These are phyloP conservation scores for Melopsittacus undulatus DNA, from an alignment of 2,797 vertebrate species.

Conservation along the genomic window DNA sequence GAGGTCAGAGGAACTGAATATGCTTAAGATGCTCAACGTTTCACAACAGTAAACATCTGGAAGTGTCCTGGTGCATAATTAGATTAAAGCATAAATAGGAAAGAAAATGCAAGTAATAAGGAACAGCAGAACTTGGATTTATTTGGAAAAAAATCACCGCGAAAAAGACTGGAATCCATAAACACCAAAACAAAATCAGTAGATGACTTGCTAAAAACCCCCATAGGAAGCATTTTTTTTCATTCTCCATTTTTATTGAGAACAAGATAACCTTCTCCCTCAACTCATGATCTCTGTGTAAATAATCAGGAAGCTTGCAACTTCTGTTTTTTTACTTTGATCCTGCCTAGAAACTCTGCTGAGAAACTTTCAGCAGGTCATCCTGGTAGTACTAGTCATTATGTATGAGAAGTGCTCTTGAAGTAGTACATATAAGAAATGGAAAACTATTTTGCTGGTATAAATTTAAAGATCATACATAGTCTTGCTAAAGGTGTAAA, in stretches of 20 bases:
- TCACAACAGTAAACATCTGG: not conserved
- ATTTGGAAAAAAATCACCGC: not conserved
- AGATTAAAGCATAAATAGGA: not conserved
- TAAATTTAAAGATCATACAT: not conserved
- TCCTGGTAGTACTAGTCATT: not conserved
- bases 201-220: not conserved
- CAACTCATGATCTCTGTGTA: not conserved
- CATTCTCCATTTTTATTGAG: not conserved
- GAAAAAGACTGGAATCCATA: not conserved
- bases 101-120: slow-evolving; percentile 9
- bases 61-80: not conserved
- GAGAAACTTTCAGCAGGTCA: not conserved
- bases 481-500: not conserved
- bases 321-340: slow-evolving; percentile 11
- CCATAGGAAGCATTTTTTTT: not conserved
- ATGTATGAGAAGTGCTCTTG: not conserved
- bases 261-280: not conserved
- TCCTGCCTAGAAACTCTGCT: not conserved
- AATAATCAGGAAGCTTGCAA: not conserved
- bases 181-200: not conserved
- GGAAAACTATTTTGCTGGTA: not conserved
- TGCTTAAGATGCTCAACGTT: not conserved
- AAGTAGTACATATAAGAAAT: not conserved
- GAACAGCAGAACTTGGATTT: not conserved
- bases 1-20: not conserved